These are phyloP conservation scores for Acanthis flammea DNA, from an alignment of 2,797 vertebrate genomes.

Conservation along the genomic window DNA sequence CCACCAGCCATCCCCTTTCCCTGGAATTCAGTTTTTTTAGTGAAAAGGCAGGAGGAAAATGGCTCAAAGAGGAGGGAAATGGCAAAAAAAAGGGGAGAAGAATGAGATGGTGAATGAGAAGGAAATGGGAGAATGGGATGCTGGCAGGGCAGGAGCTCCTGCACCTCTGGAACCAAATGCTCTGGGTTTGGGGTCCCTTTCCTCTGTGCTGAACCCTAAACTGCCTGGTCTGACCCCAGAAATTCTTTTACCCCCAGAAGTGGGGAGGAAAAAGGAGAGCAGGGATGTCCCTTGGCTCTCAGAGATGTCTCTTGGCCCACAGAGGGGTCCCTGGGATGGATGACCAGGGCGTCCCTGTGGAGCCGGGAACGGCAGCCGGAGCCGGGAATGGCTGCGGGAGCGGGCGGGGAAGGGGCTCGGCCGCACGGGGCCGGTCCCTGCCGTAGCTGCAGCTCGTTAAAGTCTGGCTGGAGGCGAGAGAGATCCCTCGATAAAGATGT, in stretches of 20 bases:
- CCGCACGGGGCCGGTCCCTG: background rate
- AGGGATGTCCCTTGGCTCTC: background rate
- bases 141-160: background rate
- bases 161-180: fast-evolving
- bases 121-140: background rate
- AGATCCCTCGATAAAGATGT: conserved; percentile 61
- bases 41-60: background rate
- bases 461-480: conserved; percentile 51
- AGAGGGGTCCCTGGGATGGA: background rate
- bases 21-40: fast-evolving
- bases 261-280: background rate
- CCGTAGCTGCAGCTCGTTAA: background rate
- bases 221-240: background rate
- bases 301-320: background rate
- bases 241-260: background rate
- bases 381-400: background rate
- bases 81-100: background rate
- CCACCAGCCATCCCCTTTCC: background rate
- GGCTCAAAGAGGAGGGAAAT: background rate
- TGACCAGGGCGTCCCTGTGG: background rate
- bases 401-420: background rate
- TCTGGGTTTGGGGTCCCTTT: background rate
- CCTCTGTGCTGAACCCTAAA: background rate
- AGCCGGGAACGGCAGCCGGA: background rate
- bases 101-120: background rate